A percentile compares a stretch with the other conserved stretches of the same genome.
These are phyloP conservation scores for Aleadryas rufinucha DNA, from an alignment of 2,113 vertebrate species.

Conservation along the genomic window DNA sequence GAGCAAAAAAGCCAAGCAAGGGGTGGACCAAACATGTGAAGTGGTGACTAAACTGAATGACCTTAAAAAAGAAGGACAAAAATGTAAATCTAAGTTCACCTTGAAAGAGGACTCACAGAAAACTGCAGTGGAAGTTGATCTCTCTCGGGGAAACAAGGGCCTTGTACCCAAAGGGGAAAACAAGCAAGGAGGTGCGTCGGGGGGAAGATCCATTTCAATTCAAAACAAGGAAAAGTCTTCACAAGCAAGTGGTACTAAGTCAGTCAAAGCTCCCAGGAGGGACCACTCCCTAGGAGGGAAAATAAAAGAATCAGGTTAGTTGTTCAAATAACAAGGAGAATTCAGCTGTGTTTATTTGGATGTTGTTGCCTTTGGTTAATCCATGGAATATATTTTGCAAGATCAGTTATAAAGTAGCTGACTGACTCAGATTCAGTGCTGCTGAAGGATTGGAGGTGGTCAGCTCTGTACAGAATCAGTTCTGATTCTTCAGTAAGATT, in stretches of 20 bases:
- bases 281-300: not conserved
- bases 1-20: not conserved
- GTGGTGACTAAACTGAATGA: not conserved
- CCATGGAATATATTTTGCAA: not conserved
- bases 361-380: not conserved
- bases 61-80: not conserved
- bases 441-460: not conserved
- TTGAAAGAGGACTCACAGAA: conserved; percentile 10
- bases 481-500: not conserved
- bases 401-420: not conserved
- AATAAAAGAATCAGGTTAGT: conserved; percentile 58
- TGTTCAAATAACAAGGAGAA: not conserved
- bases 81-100: not conserved
- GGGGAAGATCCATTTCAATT: not conserved
- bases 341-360: not conserved
- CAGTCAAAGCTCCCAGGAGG: not conserved
- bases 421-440: not conserved
- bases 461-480: not conserved
- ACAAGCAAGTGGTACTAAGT: not conserved
- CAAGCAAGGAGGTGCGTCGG: not conserved
- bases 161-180: not conserved
- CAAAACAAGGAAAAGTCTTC: not conserved
- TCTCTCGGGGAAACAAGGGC: not conserved
- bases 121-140: not conserved
- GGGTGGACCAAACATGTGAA: not conserved